Base-by-base conservation (phyloP, 2,113 vertebrate species). In the Tetraodon nigroviridis region DNA sequence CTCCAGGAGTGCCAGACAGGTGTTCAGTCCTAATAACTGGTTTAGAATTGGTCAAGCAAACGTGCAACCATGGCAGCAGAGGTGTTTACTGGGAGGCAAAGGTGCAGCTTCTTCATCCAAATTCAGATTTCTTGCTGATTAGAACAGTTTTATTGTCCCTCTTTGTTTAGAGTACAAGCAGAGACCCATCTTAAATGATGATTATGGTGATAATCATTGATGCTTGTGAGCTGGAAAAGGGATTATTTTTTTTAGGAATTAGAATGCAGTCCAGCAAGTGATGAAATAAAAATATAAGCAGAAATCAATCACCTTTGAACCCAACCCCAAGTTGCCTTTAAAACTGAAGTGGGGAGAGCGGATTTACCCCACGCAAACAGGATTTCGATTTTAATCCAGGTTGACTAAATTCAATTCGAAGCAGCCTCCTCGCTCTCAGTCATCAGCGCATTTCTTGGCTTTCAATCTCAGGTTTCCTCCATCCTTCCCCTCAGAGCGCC, bases 1-100 rank as follows among this genome's bases (percentile, higher is more conserved):
- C 82, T 81, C 68, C 62, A 82, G 87, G 71, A 76, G 80, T 40
- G 69, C 40, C n/a, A n/a, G n/a, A n/a, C n/a, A n/a, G n/a, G n/a
- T n/a, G n/a, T n/a, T n/a, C n/a, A n/a, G n/a, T n/a, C n/a, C n/a
- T n/a, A n/a, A n/a, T n/a, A n/a, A n/a, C n/a, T n/a, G 5, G 29
- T 6, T 32, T 1, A 32, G 29, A 32, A 32, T 10, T 32, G 29
- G 29, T 32, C 29, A 6, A 7, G 29, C 32, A 8, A 11, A 12
- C 12, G 4, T 37, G 3, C 32, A 37, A 37, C 32, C 32, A 37
- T 37, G 32, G 11, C 32, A 37, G 32, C 32, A 37, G 32, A 37
- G 32, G 11, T 37, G 1, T 8, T 12, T 10, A 37, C 11, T 11
- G 32, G 12, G 32, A 27, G 24, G 24, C 24, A 3, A 3, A 37